phyloP scores from a whole-genome alignment of 2,113 vertebrate genomes.

The Eulemur macaco region DNA sequence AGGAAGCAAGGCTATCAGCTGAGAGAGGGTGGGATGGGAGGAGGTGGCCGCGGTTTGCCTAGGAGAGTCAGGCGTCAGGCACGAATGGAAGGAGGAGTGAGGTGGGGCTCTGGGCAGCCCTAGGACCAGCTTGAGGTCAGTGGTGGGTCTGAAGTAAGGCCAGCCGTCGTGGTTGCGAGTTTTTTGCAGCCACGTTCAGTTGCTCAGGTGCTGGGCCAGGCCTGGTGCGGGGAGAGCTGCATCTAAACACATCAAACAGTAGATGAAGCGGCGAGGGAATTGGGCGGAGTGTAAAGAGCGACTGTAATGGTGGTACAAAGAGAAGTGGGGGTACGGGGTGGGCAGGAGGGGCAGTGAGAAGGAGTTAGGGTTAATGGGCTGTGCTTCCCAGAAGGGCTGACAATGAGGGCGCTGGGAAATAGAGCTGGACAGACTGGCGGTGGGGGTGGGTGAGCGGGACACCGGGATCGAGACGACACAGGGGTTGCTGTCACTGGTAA shows the following conservation, averaged over 20 bases:
- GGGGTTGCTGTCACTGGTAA: not conserved
- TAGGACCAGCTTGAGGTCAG: not conserved
- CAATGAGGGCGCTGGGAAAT: not conserved
- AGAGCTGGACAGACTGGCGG: not conserved
- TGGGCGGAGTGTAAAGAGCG: not conserved
- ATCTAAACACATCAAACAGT: not conserved
- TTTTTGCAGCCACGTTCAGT: not conserved
- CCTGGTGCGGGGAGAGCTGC: not conserved
- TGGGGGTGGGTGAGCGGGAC: not conserved
- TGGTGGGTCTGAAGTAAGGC: not conserved
- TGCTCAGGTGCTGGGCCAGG: not conserved
- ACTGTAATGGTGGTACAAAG: not conserved
- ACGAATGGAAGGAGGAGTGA: not conserved
- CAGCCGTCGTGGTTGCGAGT: fast-evolving
- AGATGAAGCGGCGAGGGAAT: not conserved
- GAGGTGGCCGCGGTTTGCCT: not conserved
- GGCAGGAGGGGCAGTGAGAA: fast-evolving
- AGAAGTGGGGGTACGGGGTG: not conserved
- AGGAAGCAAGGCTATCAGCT: not conserved
- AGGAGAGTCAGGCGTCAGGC: not conserved
- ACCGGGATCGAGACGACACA: not conserved
- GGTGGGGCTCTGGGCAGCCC: not conserved
- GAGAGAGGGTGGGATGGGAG: not conserved
- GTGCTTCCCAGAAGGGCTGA: not conserved
- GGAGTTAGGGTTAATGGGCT: not conserved